Evolutionary conservation across 2,888 invertebrate genomes (phyloP).

Genomic region (Nephrotoma appendiculata): DNA sequence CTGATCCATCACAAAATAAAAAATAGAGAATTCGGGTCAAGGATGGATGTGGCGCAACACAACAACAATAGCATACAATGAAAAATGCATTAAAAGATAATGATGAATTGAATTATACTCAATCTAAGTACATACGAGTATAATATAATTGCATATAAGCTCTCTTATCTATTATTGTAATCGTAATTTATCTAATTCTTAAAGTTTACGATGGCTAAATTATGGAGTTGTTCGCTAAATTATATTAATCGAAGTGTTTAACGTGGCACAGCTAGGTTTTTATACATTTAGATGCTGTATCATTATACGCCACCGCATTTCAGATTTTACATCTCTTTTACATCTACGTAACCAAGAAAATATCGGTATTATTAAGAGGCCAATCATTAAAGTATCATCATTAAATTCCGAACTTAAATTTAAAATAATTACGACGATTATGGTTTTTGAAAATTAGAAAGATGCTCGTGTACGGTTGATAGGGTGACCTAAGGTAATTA

Average conservation of each 20-base stretch:
- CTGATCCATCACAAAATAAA: neutral
- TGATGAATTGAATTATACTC: neutral
- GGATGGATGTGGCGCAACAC: neutral
- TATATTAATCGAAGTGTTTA: too few relatives aligned
- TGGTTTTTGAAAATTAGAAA: neutral
- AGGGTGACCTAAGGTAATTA: neutral
- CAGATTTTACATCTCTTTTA: too few relatives aligned
- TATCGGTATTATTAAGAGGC: neutral
- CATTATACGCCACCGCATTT: too few relatives aligned
- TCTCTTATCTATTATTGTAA: neutral
- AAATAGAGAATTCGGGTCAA: neutral
- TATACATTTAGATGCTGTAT: too few relatives aligned
- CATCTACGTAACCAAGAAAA: neutral
- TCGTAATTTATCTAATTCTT: neutral
- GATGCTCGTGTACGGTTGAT: neutral
- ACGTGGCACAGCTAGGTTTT: too few relatives aligned
- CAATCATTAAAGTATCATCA: neutral
- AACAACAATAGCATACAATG: neutral
- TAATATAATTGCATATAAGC: neutral
- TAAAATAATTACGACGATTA: neutral
- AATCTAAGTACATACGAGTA: neutral
- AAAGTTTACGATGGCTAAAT: too few relatives aligned
- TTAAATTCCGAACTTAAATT: neutral
- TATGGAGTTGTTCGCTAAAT: too few relatives aligned
- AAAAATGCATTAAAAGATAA: neutral